phyloP scores from a whole-genome alignment of 2,113 vertebrate genomes.

The Rhea americana region DNA sequence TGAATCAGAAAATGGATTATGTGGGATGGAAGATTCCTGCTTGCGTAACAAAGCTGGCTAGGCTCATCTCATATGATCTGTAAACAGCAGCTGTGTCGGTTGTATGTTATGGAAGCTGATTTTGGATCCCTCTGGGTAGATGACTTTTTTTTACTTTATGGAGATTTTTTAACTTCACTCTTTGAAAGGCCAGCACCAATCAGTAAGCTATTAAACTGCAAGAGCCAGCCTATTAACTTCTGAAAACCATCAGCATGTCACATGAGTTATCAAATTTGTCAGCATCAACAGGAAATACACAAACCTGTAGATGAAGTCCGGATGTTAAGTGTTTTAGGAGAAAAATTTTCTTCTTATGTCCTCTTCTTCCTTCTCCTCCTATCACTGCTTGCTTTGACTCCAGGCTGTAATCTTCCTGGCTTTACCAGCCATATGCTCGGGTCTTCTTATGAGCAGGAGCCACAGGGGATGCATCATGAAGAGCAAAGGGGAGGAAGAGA shows the following conservation, averaged over 20 bases:
- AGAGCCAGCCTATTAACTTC: not conserved
- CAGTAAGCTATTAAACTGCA: not conserved
- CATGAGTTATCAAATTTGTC: not conserved
- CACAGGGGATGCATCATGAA: not conserved
- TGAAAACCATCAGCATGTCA: not conserved
- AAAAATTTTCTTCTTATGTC: not conserved
- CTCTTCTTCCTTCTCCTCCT: not conserved
- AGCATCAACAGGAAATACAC: not conserved
- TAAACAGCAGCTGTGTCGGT: not conserved
- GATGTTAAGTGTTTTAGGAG: not conserved
- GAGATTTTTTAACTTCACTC: not conserved
- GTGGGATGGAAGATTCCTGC: not conserved
- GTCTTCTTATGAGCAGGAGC: not conserved
- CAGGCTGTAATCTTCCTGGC: constrained; percentile 1
- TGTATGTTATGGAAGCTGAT: not conserved
- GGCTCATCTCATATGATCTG: not conserved
- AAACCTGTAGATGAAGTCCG: not conserved
- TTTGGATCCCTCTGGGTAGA: not conserved
- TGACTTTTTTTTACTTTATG: not conserved
- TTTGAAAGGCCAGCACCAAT: not conserved
- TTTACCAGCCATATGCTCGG: not conserved
- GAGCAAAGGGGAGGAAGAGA: not conserved
- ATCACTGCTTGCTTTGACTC: constrained; percentile 3
- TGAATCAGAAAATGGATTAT: not conserved
- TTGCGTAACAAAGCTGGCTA: not conserved